These are phyloP conservation scores for Neotoma lepida DNA, from an alignment of 2,113 vertebrate genomes.

Conservation along the genomic window DNA sequence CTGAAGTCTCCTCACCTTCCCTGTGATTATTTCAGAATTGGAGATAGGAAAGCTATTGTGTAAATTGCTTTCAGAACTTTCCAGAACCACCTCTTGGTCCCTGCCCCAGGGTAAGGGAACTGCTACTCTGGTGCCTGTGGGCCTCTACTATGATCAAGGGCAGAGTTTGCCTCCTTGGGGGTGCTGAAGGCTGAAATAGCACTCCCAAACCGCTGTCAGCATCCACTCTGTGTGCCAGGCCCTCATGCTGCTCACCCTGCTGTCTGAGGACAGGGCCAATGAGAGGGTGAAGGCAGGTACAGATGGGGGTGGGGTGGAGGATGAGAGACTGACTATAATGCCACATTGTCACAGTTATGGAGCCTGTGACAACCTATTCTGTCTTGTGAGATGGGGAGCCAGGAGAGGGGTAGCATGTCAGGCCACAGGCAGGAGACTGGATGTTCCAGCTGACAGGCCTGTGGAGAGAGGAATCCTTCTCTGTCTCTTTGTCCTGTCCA, in stretches of 20 bases:
- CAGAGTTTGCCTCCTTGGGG: not conserved
- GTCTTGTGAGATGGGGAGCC: not conserved
- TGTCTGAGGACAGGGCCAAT: not conserved
- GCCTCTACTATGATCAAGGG: not conserved
- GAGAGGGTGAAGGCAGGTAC: not conserved
- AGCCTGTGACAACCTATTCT: not conserved
- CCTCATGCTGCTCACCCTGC: not conserved
- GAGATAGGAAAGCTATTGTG: not conserved
- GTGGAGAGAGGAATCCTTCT: not conserved
- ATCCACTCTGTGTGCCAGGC: accelerated
- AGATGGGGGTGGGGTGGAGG: not conserved
- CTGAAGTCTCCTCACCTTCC: accelerated
- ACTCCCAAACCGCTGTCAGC: not conserved
- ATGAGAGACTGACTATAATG: not conserved
- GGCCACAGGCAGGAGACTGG: not conserved
- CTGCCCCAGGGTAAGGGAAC: not conserved
- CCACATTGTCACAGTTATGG: not conserved
- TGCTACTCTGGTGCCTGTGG: accelerated
- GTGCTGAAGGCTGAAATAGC: accelerated
- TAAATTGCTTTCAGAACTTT: not conserved
- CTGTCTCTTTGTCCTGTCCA: not conserved
- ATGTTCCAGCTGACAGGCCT: not conserved
- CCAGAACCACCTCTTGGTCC: not conserved
- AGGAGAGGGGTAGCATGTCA: not conserved
- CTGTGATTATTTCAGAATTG: not conserved